phyloP scores from a whole-genome alignment of 2,113 vertebrate species.

The Podarcis raffonei region DNA sequence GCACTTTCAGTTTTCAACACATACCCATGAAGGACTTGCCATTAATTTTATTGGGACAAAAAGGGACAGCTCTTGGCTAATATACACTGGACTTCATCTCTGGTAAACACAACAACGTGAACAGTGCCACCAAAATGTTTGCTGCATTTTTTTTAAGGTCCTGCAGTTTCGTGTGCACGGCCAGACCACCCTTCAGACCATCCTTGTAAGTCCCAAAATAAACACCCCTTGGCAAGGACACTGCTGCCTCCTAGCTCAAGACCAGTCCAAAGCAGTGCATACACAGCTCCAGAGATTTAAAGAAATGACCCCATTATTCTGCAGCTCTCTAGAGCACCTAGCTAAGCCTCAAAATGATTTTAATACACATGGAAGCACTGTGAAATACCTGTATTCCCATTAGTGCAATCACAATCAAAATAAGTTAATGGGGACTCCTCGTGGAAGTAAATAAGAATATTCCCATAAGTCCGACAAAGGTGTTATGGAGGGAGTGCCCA shows the following conservation, averaged over 20 bases:
- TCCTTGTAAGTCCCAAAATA: neutral
- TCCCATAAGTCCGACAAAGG: no score
- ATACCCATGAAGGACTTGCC: conserved; percentile 9
- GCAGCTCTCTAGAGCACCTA: neutral
- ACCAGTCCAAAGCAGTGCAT: neutral
- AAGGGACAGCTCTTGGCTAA: neutral
- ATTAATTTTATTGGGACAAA: neutral
- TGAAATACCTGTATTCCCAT: neutral
- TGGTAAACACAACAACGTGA: neutral
- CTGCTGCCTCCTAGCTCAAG: neutral
- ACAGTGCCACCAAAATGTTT: neutral
- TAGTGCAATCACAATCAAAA: neutral
- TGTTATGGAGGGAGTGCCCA: no score
- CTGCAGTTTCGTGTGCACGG: neutral
- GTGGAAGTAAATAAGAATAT: neutral
- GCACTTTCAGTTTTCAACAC: neutral
- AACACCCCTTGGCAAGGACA: neutral
- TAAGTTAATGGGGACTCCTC: neutral
- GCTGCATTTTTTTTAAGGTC: neutral
- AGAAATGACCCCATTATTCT: neutral
- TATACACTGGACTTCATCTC: neutral
- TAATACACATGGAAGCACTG: neutral
- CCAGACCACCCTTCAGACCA: neutral
- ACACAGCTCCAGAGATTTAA: neutral
- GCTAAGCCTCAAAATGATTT: neutral